These are phyloP conservation scores for Linhomoeus sp. DNA, from an alignment of 2,888 invertebrate species.

Conservation along the genomic window DNA sequence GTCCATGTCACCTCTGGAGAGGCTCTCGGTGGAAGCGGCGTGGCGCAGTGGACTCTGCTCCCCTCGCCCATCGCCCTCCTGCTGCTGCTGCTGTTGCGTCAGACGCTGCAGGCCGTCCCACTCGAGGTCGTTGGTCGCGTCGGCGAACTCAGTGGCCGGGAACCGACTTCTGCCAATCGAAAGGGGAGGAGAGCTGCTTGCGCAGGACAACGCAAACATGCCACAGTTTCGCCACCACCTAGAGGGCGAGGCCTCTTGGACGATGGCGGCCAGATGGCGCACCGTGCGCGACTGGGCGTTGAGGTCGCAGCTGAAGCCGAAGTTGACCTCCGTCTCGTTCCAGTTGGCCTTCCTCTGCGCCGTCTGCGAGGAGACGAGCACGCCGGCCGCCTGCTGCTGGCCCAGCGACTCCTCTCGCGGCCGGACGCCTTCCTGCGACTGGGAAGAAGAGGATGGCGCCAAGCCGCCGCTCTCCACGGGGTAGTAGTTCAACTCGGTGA, in stretches of 20 bases:
- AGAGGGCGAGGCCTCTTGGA: not conserved
- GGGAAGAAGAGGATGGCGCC: too few relatives aligned
- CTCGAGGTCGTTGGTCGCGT: not conserved
- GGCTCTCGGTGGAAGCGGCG: too few relatives aligned
- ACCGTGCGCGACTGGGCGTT: not conserved
- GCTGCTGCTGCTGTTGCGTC: not conserved
- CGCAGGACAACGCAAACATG: too few relatives aligned
- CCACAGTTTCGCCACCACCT: too few relatives aligned
- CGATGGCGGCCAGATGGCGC: not conserved
- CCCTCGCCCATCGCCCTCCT: too few relatives aligned
- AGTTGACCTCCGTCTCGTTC: slow-evolving; percentile 37
- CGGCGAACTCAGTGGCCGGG: not conserved
- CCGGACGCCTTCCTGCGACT: too few relatives aligned
- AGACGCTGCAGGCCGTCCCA: slow-evolving; percentile 17
- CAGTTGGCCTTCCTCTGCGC: slow-evolving; percentile 8
- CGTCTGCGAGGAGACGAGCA: not conserved
- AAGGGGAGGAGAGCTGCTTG: too few relatives aligned
- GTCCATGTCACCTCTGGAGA: slow-evolving; percentile 28
- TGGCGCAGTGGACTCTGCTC: too few relatives aligned
- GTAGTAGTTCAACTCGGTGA: slow-evolving; percentile 39
- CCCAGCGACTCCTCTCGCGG: not conserved
- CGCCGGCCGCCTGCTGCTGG: not conserved
- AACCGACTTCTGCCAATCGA: too few relatives aligned
- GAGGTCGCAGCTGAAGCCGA: slow-evolving; percentile 42
- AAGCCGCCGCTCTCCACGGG: not conserved